Percentiles rank a stretch among this genome's conserved stretches.
These are phyloP conservation scores for Isurus oxyrinchus DNA, from an alignment of 2,113 vertebrate genomes.

Conservation along the genomic window DNA sequence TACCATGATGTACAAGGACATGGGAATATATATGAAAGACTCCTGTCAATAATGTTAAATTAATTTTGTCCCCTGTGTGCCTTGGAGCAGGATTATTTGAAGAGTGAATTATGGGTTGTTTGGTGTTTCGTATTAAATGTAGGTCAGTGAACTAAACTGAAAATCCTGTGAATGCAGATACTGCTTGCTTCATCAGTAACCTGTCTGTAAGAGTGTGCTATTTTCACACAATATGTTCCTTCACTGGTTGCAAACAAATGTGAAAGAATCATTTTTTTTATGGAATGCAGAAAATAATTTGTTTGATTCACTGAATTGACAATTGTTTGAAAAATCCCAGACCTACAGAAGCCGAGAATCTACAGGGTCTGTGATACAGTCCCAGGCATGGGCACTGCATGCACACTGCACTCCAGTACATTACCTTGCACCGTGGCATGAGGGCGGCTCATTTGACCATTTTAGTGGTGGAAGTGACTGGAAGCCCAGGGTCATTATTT, in stretches of 20 bases:
- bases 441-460: not conserved
- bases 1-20: not conserved
- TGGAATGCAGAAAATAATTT: not conserved
- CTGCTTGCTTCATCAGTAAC: not conserved
- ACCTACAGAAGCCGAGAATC: not conserved
- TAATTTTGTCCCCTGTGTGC: not conserved
- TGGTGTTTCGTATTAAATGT: not conserved
- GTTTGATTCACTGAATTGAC: not conserved
- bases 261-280: not conserved
- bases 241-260: not conserved
- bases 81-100: not conserved
- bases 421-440: not conserved
- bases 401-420: not conserved
- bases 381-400: not conserved
- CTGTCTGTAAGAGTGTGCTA: not conserved
- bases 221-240: not conserved
- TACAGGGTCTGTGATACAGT: not conserved
- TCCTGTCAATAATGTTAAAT: not conserved
- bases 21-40: not conserved
- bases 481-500: not conserved
- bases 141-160: not conserved
- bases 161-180: not conserved
- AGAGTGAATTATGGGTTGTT: not conserved
- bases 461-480: not conserved
- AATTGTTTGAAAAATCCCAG: not conserved